A percentile compares a stretch with the other conserved stretches of the same genome.
Conservation (phyloP, 2,888 invertebrate genomes). For the Marronus borbonicus region DNA sequence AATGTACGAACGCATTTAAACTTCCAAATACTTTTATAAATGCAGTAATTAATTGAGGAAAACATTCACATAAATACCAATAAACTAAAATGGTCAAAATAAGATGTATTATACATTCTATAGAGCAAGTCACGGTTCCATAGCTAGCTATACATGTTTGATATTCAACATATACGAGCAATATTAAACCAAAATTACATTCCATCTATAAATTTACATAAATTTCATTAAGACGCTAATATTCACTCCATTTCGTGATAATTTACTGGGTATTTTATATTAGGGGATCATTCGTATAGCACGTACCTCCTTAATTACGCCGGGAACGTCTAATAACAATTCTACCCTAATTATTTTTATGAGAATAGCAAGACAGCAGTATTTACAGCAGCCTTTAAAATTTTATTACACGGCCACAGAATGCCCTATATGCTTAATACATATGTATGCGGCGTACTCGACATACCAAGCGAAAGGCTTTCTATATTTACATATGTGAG, state of each 20-base stretch:
- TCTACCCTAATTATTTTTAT: conserved; percentile 34
- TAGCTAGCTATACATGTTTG: background rate
- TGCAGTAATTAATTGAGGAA: too few relatives aligned
- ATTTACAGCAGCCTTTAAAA: too few relatives aligned
- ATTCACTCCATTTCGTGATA: conserved; percentile 37
- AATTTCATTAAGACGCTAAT: conserved; percentile 52
- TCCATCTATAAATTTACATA: conserved; percentile 50
- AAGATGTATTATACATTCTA: background rate
- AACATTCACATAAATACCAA: too few relatives aligned
- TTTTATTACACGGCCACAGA: too few relatives aligned
- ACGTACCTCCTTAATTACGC: conserved; percentile 7
- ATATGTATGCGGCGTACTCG: too few relatives aligned
- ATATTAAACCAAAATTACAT: conserved; percentile 51
- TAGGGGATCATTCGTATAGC: conserved; percentile 18
- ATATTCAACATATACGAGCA: conserved; percentile 20
- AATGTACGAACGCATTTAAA: too few relatives aligned
- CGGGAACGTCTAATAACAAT: conserved; percentile 18
- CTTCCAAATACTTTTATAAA: too few relatives aligned
- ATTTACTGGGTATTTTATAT: conserved; percentile 34
- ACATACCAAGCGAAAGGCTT: too few relatives aligned
- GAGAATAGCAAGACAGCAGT: background rate
- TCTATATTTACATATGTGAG: too few relatives aligned
- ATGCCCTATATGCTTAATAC: too few relatives aligned
- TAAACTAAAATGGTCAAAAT: background rate
- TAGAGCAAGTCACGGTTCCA: background rate